Conservation (phyloP, 2,888 invertebrate species). For the Villa cingulata region DNA sequence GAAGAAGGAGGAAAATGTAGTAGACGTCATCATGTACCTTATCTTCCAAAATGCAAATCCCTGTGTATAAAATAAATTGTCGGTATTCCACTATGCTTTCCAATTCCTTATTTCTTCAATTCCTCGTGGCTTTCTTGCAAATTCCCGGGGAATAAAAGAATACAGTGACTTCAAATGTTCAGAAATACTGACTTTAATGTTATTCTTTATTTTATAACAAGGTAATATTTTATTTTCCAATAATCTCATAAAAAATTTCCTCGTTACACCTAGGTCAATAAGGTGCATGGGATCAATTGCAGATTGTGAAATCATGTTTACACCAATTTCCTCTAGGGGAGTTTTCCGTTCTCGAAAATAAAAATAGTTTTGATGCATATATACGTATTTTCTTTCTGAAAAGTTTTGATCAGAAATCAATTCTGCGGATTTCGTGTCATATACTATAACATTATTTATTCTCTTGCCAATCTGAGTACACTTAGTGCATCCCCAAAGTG, state of each 20-base stretch:
- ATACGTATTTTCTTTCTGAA: neutral
- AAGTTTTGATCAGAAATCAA: conserved; percentile 1
- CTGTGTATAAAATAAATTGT: conserved; percentile 12
- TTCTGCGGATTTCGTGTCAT: neutral
- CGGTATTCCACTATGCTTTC: conserved; percentile 11
- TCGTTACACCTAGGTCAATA: conserved; percentile 14
- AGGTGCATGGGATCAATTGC: conserved; percentile 18
- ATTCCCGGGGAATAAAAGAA: neutral
- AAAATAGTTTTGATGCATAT: neutral
- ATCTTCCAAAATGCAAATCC: conserved; percentile 6
- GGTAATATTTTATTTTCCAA: neutral
- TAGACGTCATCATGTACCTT: conserved; percentile 11
- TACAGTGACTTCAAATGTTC: neutral
- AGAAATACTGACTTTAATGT: neutral
- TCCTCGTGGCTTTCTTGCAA: conserved; percentile 8
- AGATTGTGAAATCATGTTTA: neutral
- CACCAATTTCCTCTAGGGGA: neutral
- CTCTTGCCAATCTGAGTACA: neutral
- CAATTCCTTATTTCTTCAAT: conserved; percentile 13
- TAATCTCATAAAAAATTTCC: neutral
- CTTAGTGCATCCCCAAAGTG: neutral
- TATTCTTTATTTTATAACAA: neutral
- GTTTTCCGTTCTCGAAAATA: neutral
- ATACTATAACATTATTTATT: neutral
- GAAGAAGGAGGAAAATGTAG: conserved; percentile 6